These are phyloP conservation scores for Stigmatopora nigra DNA, from an alignment of 2,113 vertebrate genomes.

Conservation along the genomic window DNA sequence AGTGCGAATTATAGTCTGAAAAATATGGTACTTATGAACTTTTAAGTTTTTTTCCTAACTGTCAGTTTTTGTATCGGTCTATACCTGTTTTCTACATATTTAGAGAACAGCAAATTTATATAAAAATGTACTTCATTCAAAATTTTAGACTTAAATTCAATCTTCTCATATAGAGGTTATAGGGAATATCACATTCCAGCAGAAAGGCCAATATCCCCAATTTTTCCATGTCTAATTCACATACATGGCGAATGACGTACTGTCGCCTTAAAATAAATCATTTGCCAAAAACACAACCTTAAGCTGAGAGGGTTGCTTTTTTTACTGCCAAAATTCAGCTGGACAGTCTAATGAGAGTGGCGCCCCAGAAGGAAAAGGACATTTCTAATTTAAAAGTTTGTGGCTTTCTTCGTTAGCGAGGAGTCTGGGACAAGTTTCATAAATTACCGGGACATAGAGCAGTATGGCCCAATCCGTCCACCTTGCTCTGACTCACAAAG, in stretches of 20 bases:
- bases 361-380: conserved; percentile 16
- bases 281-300: conserved; percentile 40
- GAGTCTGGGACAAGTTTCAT: conserved; percentile 11
- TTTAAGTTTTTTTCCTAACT: too few species aligned
- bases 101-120: too few species aligned
- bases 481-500: conserved; percentile 54
- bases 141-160: too few species aligned
- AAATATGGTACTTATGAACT: too few species aligned
- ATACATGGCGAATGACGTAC: conserved; percentile 37
- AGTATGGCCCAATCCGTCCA: conserved; percentile 50
- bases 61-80: too few species aligned
- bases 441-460: conserved; percentile 40
- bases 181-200: neutral
- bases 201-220: neutral
- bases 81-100: too few species aligned
- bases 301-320: conserved; percentile 28
- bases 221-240: neutral
- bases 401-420: conserved; percentile 37
- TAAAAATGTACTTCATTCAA: neutral
- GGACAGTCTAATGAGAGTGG: conserved; percentile 5
- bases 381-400: conserved; percentile 20
- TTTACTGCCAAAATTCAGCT: neutral
- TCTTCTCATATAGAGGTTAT: neutral
- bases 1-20: too few species aligned
- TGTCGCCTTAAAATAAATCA: conserved; percentile 19